Conservation (phyloP, 2,888 invertebrate species). For the Entomobrya multifasciata region DNA sequence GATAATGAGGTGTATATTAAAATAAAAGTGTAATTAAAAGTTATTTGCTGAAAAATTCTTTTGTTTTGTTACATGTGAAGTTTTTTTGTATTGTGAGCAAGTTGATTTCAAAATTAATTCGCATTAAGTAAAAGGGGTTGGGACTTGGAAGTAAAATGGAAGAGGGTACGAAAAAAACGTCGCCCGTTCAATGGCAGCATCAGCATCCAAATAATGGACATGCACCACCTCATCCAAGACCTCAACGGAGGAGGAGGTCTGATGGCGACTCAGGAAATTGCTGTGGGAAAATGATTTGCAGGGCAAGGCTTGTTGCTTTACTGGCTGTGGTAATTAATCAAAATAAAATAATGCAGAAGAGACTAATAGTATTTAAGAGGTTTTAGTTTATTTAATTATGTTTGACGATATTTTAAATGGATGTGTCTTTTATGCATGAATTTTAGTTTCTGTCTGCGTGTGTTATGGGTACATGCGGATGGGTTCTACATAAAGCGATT, state of each 20-base stretch:
- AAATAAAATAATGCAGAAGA: constrained; percentile 17
- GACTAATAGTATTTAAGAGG: too few species aligned
- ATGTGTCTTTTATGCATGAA: background rate
- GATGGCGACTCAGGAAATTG: constrained; percentile 46
- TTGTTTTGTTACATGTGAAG: background rate
- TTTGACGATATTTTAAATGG: background rate
- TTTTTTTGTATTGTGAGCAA: background rate
- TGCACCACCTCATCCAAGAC: constrained; percentile 36
- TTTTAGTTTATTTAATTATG: too few species aligned
- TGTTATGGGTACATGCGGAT: constrained; percentile 76
- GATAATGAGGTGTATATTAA: too few species aligned
- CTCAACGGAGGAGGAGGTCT: constrained; percentile 17
- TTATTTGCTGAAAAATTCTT: too few species aligned
- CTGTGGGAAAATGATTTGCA: constrained; percentile 59
- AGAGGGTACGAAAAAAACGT: constrained; percentile 52
- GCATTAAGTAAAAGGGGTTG: too few species aligned
- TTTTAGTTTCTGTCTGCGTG: constrained; percentile 73
- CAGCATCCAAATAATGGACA: constrained; percentile 50
- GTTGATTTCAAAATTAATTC: constrained; percentile 11
- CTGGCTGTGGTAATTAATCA: constrained; percentile 74
- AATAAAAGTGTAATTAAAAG: too few species aligned
- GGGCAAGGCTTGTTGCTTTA: constrained; percentile 74
- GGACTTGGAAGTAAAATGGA: constrained; percentile 57
- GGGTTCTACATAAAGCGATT: constrained; percentile 78
- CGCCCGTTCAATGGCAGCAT: constrained; percentile 57